Base-by-base conservation (phyloP, 2,888 invertebrate genomes). In the Melitaea athalia region DNA sequence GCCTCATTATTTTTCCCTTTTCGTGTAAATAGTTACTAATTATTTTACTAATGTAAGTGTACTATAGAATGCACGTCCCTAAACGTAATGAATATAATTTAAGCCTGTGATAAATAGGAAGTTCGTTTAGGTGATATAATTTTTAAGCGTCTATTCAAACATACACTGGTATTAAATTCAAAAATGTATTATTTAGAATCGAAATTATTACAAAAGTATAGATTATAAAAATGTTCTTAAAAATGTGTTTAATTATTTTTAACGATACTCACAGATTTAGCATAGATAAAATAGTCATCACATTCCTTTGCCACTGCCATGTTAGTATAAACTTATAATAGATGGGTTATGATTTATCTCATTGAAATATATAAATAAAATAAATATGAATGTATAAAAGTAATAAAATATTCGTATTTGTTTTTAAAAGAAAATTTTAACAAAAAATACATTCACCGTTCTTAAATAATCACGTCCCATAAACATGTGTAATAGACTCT, bases 21-120 rank as follows among this genome's bases (percentile, higher is more conserved):
- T 89, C 88, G 88, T 92, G 92, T 92, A 92, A 92, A 92, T 92
- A 92, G 92, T 92, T 91, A 89, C 87, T 87, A 88, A 89, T 89
- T 91, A 91, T 86, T 89, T 89, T 87, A 86, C 84, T 84, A 84
- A 78, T 81, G 75, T 89, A 88, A 86, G 87, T 87, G 87, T 90
- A 91, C 85, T 89, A 91, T 90, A 88, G 87, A 85, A 91, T 89
- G 90, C 92, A 91, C 92, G 92, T 92, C 92, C 92, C 86, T 89
- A 84, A 87, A 82, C 77, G 79, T 91, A 91, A 88, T 83, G 81
- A 84, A 81, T 91, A 90, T 92, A 86, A 85, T 91, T 91, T 92
- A 92, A 92, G 92, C 91, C 92, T 92, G 92, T 92, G 92, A 92
- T 92, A 92, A 88, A 89, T 80, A 90, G 88, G 87, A 87, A 86